phyloP scores from a whole-genome alignment of 2,797 vertebrate species.

The Oreonectes daqikongensis region DNA sequence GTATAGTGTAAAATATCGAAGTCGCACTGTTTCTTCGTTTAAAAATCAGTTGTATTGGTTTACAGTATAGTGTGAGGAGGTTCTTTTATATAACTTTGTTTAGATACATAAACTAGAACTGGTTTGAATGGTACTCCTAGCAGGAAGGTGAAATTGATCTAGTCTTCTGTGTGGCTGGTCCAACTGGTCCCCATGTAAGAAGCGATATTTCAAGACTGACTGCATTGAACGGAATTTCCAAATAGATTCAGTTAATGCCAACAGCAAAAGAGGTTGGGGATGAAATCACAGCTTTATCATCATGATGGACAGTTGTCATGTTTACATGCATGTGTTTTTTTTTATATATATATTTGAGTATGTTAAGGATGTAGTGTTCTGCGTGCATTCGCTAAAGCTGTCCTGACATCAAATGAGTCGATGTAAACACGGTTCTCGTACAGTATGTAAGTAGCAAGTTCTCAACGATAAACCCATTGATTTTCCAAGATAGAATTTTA shows the following conservation, averaged over 20 bases:
- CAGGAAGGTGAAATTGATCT: background rate
- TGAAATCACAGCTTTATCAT: background rate
- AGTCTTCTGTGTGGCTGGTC: background rate
- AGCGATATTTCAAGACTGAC: background rate
- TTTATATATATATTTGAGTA: background rate
- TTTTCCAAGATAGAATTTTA: background rate
- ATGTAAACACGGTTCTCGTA: background rate
- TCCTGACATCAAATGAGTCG: background rate
- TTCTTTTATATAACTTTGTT: background rate
- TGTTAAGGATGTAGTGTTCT: background rate
- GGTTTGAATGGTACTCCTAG: background rate
- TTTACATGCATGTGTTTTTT: conserved; percentile 26
- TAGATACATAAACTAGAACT: background rate
- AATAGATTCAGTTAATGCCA: background rate
- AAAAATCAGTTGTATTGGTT: background rate
- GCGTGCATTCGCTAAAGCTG: background rate
- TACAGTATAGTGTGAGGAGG: background rate
- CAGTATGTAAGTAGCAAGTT: background rate
- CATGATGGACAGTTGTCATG: background rate
- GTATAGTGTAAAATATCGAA: background rate
- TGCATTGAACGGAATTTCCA: background rate
- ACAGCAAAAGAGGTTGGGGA: background rate
- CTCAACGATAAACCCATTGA: background rate
- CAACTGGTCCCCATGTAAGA: background rate
- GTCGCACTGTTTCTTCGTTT: background rate